A percentile compares a stretch with the other conserved stretches of the same genome.
Conservation (phyloP, 92 coral and sea anemone genomes). For the Parazoanthus darwini region DNA sequence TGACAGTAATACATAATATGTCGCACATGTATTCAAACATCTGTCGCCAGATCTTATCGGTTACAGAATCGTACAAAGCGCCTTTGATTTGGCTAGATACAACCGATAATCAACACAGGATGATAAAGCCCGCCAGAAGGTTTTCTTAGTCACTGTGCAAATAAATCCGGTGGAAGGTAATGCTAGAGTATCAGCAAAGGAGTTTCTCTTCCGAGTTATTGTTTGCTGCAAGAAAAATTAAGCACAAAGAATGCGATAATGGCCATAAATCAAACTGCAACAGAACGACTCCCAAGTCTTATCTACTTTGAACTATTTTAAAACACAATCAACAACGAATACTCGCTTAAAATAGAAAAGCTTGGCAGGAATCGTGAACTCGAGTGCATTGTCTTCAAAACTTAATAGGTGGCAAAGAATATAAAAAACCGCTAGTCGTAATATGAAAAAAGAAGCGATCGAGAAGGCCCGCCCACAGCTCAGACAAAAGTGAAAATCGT, state of each 20-base stretch:
- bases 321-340: not conserved
- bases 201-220: not conserved
- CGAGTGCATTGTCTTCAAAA: not conserved
- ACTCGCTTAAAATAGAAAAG: not conserved
- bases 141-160: not conserved
- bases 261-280: not conserved
- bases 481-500: not conserved
- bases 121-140: not conserved
- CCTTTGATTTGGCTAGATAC: not conserved
- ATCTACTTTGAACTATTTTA: not conserved
- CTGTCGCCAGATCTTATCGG: not conserved
- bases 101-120: not conserved
- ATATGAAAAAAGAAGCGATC: too few species aligned
- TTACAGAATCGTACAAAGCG: not conserved
- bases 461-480: not conserved
- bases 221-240: not conserved
- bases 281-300: not conserved
- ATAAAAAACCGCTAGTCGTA: not conserved
- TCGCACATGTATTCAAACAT: too few species aligned
- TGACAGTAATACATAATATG: not conserved
- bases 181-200: not conserved
- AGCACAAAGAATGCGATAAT: not conserved
- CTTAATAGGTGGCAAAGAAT: not conserved
- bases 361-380: not conserved
- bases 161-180: not conserved